Evolutionary conservation across 2,113 vertebrate species (phyloP), one percentile per base, ranked within the genome.

Genomic region (Lampris megalopsis): DNA sequence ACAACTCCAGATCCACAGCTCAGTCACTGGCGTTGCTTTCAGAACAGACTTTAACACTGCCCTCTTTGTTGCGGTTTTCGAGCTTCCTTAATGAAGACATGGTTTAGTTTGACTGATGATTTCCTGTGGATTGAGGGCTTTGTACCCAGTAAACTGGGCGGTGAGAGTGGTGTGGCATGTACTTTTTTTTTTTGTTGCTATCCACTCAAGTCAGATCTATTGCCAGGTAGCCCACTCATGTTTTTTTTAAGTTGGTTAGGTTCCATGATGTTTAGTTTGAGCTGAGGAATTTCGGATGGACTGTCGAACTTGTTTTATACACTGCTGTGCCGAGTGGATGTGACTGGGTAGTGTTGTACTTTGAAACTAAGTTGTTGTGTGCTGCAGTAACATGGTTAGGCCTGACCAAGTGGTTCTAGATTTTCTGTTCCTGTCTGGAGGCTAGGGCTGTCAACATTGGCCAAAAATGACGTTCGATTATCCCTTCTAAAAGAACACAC

Each of bases 201-300:
- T 81, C 80, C 79, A 63, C 64, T 54, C 61, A 76, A 67, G 36
- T 59, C 24, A 9, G 36, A 11, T 54, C 24, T 24, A 24, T 24
- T 64, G 75, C 83, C 63, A 78, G 75, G 63, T 85, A 86, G 75
- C 72, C 68, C 74, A 73, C 77, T 58, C 4, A 62, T 74, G 73
- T 79, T 87, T 72, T 63, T 76, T 62, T 90, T 75, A 64, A 65
- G 78, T 63, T 58, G 75, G 84, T 86, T 91, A 72, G 69, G 64
- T 87, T 70, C 65, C 24, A 24, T 24, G 24, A 24, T 24, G 24
- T 24, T 24, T 24, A 24, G 62, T 83, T 84, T 86, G 85, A 87
- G 84, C 63, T 72, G 73, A 71, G 53, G 68, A 36, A 70, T 79
- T 82, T 73, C 70, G 62, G 54, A 69, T 56, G 54, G 13, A 52